phyloP scores from a whole-genome alignment of 2,113 vertebrate genomes.

The rabbit (Oryctolagus cuniculus) region mOryCun1.1 NC_091432.1:69004501-69005000 shows the following conservation, averaged over 20 bases:
- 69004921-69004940: neutral
- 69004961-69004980: neutral
- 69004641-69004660: neutral
- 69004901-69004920: neutral
- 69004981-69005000: neutral
- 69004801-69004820: slow-evolving; percentile 1
- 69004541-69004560: slow-evolving; percentile 38
- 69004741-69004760: neutral
- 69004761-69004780: neutral
- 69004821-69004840: neutral
- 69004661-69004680: neutral
- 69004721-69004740: neutral
- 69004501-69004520: neutral
- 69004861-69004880: neutral
- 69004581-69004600: neutral
- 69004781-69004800: neutral
- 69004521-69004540: slow-evolving; percentile 6
- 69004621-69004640: neutral
- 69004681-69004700: neutral
- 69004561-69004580: slow-evolving; percentile 46
- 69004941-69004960: neutral
- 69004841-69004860: neutral
- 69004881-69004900: neutral
- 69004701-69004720: neutral
- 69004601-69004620: neutral